Conservation (phyloP, 2,113 vertebrate genomes). For the Physeter macrocephalus region DNA sequence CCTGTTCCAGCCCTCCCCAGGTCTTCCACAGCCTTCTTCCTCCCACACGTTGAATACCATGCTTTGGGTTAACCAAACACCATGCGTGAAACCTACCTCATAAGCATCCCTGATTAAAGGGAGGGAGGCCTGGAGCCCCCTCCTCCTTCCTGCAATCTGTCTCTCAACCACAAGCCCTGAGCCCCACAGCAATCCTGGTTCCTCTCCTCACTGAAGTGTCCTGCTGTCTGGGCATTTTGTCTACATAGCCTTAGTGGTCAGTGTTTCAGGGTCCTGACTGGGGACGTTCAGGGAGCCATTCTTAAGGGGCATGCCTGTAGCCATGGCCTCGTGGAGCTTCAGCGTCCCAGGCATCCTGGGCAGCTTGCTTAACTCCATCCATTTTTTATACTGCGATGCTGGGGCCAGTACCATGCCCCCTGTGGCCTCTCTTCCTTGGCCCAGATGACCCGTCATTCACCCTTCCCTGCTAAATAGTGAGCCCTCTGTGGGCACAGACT, state of each 20-base stretch:
- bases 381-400: background rate
- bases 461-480: background rate
- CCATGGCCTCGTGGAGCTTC: background rate
- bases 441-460: background rate
- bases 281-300: background rate
- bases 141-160: background rate
- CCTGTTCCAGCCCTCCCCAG: background rate
- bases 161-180: background rate
- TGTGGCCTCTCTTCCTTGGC: background rate
- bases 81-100: background rate
- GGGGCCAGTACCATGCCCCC: background rate
- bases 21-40: background rate
- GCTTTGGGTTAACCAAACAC: background rate
- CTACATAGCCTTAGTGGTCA: background rate
- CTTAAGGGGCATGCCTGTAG: accelerated
- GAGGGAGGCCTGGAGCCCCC: background rate
- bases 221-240: background rate
- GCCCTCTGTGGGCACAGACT: background rate
- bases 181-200: accelerated
- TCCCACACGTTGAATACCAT: background rate
- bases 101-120: background rate
- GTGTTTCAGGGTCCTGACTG: background rate
- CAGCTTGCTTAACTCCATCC: background rate
- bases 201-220: background rate
- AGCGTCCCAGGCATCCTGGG: accelerated